Base-by-base conservation (phyloP, 2,113 vertebrate genomes). In the Channa maculata region DNA sequence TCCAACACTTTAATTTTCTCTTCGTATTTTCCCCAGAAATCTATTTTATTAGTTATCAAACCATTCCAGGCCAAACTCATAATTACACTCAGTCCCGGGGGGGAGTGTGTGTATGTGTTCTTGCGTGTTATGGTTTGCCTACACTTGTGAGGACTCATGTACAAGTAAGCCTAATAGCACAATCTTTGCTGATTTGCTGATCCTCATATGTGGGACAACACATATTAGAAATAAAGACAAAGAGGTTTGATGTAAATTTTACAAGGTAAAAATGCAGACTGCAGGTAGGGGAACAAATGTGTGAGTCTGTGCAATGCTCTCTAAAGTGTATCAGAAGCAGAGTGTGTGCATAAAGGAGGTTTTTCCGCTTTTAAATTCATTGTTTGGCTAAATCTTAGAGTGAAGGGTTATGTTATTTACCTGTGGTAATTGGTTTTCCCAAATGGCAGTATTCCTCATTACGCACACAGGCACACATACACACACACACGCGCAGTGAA, bases 41-140 rank as follows among this genome's bases (percentile, higher is more conserved):
- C 73, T 5, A 7, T 84, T 89, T 87, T 86, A 84, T 89, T 87
- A 82, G 75, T 76, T 87, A 88, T 91, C 84, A 86, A 85, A 83
- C 65, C 75, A 66, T 84, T 83, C 59, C 87, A 84, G 79, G 79
- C 65, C 76, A 81, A 72, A 78, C 63, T 87, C 85, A 69, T 89
- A 82, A 92, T 88, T 80, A 77, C 69, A 68, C 52, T 45, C 38
- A 1, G 49, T 74, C 84, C 72, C 78, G 10, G n/a, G 38, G 76
- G 83, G 55, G 36, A 53, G n/a, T 33, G 45, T 62, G 76, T 72
- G 71, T 6, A 39, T 54, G 39, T 36, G 59, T 43, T 58, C 2
- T 8, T 0, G 8, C 8, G 2, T 15, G 37, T 15, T 37, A 5
- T 48, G 51, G 59, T 78, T 76, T 75, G 65, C 67, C 52, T 70